phyloP scores from a whole-genome alignment of 2,797 vertebrate genomes.

The Lepidocolaptes lacrymiger region DNA sequence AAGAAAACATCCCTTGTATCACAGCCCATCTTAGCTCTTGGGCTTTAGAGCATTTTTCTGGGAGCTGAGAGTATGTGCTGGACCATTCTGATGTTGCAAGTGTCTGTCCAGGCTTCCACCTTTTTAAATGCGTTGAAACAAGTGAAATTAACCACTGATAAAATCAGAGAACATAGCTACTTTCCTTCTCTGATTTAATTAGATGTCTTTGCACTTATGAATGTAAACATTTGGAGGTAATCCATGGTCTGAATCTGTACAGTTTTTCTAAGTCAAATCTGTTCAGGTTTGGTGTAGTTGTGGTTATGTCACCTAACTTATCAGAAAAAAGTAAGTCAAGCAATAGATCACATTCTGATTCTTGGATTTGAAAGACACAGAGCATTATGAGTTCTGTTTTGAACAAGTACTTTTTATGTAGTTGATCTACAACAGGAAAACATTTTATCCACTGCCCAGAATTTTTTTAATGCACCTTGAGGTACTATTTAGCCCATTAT shows the following conservation, averaged over 20 bases:
- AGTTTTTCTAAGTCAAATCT: neutral
- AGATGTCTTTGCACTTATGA: neutral
- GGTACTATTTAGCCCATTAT: neutral
- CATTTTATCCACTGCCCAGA: neutral
- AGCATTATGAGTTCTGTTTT: neutral
- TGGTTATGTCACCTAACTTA: neutral
- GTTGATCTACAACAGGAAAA: neutral
- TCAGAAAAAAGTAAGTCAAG: neutral
- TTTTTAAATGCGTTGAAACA: neutral
- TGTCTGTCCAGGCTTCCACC: neutral
- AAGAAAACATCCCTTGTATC: neutral
- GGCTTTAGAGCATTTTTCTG: neutral
- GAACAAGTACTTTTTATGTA: neutral
- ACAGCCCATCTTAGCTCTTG: neutral
- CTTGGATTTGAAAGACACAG: neutral
- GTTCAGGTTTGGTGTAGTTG: neutral
- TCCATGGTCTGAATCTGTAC: fast-evolving
- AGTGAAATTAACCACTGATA: neutral
- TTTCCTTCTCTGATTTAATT: neutral
- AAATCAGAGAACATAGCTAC: neutral
- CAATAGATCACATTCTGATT: neutral
- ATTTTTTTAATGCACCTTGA: neutral
- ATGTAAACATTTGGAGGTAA: neutral
- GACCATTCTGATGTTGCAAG: neutral
- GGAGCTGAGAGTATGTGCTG: neutral